Percentiles rank a stretch among this genome's conserved stretches.
Conservation (phyloP, 2,797 vertebrate species). For the Sebastes dallii region DNA sequence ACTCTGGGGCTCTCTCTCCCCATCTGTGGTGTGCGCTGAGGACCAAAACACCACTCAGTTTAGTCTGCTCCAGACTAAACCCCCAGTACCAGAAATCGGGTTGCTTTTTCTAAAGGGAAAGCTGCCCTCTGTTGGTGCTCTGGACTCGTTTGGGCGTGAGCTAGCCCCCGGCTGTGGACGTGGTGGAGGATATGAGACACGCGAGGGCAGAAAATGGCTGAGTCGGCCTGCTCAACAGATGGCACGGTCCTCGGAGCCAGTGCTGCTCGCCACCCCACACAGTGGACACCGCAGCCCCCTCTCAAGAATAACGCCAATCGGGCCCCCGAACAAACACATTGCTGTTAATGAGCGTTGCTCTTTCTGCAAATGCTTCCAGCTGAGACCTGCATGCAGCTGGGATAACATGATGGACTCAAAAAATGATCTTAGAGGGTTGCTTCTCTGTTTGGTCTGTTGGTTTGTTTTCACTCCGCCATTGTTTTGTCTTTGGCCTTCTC, state of each 20-base stretch:
- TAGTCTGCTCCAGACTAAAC: slow-evolving; percentile 6
- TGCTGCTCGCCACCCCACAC: slow-evolving; percentile 47
- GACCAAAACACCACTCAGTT: slow-evolving; percentile 23
- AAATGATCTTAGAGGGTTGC: not conserved
- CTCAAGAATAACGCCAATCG: slow-evolving; percentile 38
- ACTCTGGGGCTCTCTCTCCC: slow-evolving; percentile 29
- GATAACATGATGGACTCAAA: not conserved
- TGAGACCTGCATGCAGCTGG: not conserved
- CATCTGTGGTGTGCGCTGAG: slow-evolving; percentile 26
- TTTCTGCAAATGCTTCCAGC: not conserved
- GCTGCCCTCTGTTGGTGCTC: slow-evolving; percentile 56
- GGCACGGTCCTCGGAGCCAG: slow-evolving; percentile 66
- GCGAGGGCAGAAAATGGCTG: slow-evolving; percentile 73
- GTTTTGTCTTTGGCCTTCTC: slow-evolving; percentile 41
- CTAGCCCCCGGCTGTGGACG: slow-evolving; percentile 57
- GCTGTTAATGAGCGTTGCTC: slow-evolving; percentile 9
- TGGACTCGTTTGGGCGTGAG: slow-evolving; percentile 53
- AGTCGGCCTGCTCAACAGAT: slow-evolving; percentile 79
- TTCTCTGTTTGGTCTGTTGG: slow-evolving; percentile 19
- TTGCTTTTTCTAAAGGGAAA: slow-evolving; percentile 33
- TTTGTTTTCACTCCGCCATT: slow-evolving; percentile 35
- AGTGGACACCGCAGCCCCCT: slow-evolving; percentile 36
- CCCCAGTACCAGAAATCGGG: slow-evolving; percentile 10
- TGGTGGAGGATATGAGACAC: slow-evolving; percentile 59
- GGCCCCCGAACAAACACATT: slow-evolving; percentile 11